phyloP scores from a whole-genome alignment of 2,888 invertebrate genomes.

The Doris montereyensis region DNA sequence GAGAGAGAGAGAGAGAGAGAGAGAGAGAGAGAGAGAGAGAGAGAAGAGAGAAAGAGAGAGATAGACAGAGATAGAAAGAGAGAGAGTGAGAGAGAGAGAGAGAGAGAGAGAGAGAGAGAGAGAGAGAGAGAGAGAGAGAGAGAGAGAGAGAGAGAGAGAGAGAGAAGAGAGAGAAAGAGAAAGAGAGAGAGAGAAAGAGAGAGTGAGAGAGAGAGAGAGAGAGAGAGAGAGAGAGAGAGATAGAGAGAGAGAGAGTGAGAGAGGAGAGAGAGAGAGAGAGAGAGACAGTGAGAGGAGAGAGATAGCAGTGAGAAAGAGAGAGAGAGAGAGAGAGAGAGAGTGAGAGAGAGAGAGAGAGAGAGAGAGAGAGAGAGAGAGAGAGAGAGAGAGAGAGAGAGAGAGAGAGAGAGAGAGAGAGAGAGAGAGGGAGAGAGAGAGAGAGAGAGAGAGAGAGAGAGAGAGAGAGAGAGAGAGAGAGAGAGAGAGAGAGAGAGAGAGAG shows the following conservation, averaged over 20 bases:
- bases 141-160: too few species aligned
- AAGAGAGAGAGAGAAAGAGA: neutral
- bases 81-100: too few species aligned
- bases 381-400: neutral
- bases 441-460: neutral
- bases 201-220: neutral
- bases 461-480: slow-evolving; percentile 11
- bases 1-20: too few species aligned
- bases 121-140: too few species aligned
- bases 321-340: neutral
- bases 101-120: too few species aligned
- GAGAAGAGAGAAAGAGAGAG: too few species aligned
- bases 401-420: neutral
- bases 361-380: neutral
- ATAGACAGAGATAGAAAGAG: too few species aligned
- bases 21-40: too few species aligned
- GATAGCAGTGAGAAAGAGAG: neutral
- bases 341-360: neutral
- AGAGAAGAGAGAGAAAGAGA: neutral
- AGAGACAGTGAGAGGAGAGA: neutral
- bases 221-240: neutral
- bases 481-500: slow-evolving; percentile 17
- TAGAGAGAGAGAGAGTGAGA: neutral
- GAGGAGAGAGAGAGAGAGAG: neutral
- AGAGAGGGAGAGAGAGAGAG: neutral